phyloP scores from a whole-genome alignment of 1,140 invertebrate genomes.

The Drosophila athabasca region DNA sequence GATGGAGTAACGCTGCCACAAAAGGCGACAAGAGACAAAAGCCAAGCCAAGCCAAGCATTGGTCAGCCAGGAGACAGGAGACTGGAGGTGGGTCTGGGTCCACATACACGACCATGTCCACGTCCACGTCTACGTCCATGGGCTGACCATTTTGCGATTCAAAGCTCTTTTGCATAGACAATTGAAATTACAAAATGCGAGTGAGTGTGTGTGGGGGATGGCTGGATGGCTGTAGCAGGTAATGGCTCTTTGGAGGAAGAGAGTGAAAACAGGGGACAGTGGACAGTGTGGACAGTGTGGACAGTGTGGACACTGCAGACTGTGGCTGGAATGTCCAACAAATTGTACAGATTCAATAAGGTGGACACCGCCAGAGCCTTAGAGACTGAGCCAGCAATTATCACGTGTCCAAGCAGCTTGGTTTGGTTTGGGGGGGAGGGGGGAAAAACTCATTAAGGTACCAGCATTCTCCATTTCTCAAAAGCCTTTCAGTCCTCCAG shows the following conservation, averaged over 20 bases:
- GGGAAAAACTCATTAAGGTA: conserved; percentile 33
- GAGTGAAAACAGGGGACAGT: not conserved
- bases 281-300: not conserved
- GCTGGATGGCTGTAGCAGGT: conserved; percentile 24
- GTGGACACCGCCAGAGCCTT: conserved; percentile 5
- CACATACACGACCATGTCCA: not conserved
- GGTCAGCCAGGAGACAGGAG: conserved; percentile 32
- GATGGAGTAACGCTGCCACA: conserved; percentile 41
- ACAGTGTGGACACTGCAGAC: no score
- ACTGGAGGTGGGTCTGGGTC: not conserved
- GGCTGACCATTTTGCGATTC: conserved; percentile 70
- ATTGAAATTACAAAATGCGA: conserved; percentile 65
- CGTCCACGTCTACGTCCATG: not conserved
- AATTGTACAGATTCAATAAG: conserved; percentile 81
- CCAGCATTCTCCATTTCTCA: conserved; percentile 3
- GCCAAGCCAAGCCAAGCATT: conserved; percentile 39
- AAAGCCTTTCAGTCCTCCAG: not conserved
- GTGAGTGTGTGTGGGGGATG: not conserved
- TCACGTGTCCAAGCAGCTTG: conserved; percentile 41
- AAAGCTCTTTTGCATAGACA: conserved; percentile 76
- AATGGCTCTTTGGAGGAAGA: not conserved
- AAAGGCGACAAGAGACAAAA: conserved; percentile 65
- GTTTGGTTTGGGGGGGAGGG: not conserved
- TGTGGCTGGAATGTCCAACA: conserved; percentile 50
- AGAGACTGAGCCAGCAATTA: conserved; percentile 52